Evolutionary conservation across 1,140 invertebrate genomes (phyloP).

Genomic region (Euglossa dilemma): DNA sequence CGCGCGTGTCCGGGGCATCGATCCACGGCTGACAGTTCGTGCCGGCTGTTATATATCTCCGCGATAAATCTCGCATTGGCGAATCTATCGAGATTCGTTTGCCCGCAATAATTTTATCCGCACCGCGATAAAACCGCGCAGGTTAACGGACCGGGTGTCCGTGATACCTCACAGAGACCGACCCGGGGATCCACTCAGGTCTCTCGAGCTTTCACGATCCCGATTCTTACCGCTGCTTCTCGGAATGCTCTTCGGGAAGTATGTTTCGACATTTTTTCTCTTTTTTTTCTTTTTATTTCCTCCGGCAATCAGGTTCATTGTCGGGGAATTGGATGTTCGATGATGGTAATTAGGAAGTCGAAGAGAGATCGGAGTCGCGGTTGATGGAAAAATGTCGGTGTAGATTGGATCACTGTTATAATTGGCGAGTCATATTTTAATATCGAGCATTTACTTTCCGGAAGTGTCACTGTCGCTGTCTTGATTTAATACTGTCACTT

Average conservation of each 20-base stretch:
- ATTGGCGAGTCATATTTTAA: no score
- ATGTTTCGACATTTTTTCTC: background rate
- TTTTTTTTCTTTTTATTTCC: no score
- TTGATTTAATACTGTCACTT: no score
- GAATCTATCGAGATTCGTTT: conserved; percentile 35
- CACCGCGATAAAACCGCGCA: background rate
- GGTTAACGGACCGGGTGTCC: background rate
- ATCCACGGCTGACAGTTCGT: conserved; percentile 21
- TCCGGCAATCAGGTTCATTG: background rate
- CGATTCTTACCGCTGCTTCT: background rate
- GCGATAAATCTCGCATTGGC: conserved; percentile 28
- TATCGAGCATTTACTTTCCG: no score
- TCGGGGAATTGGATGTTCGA: background rate
- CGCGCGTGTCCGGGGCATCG: background rate
- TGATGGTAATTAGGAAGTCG: background rate
- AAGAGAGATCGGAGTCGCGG: no score
- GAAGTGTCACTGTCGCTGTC: no score
- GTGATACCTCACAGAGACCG: background rate
- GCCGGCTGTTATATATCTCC: conserved; percentile 11
- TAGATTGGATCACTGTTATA: no score
- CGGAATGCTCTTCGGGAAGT: background rate
- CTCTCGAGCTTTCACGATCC: background rate
- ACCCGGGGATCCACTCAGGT: background rate
- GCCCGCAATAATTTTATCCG: conserved; percentile 27
- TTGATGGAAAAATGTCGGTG: no score